Evolutionary conservation across 2,888 invertebrate species (phyloP), one percentile per base, ranked within the genome.

Genomic region (Chrysodeixis includens): DNA sequence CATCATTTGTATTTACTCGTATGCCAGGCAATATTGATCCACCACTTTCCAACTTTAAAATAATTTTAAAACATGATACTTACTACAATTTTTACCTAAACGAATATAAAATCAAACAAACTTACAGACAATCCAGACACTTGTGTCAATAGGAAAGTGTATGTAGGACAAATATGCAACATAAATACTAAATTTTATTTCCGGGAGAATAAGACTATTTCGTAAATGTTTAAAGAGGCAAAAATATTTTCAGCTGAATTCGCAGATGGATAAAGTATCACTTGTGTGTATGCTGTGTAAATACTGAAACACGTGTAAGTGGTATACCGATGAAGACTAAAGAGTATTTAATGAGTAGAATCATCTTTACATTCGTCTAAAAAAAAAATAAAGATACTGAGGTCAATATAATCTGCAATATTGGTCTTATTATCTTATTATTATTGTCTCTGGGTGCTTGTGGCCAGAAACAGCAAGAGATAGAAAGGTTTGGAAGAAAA

Each of bases 71-170:
- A 26, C 26, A 6, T 26, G 26, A 26, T 6, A 2, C 26, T 4
- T 4, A 4, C 26, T 26, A 26, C 2, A 26, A 26, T 6, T 2
- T 26, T 4, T 26, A 26, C 26, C 6, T 26, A 26, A 26, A 26
- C n/a, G n/a, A 26, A 26, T 26, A 26, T 55, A 46, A 3, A 54
- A 55, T 58, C 49, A 79, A 76, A 74, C 46, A 81, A 63, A 9
- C 35, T 40, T 61, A 16, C 49, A 71, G 52, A 65, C 54, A 52
- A 54, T 55, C 16, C 54, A 30, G 22, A 26, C 79, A 80, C 51
- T 72, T 80, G 80, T 66, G 51, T 61, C 44, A 80, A 82, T 68
- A 82, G 65, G 59, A 78, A 76, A 35, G 10, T 49, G 18, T 70
- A 62, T 64, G 53, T 69, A 16, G 32, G 16, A 66, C 74, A 74